phyloP scores from a whole-genome alignment of 1,140 invertebrate species.

The Paraescarpia echinospica region DNA sequence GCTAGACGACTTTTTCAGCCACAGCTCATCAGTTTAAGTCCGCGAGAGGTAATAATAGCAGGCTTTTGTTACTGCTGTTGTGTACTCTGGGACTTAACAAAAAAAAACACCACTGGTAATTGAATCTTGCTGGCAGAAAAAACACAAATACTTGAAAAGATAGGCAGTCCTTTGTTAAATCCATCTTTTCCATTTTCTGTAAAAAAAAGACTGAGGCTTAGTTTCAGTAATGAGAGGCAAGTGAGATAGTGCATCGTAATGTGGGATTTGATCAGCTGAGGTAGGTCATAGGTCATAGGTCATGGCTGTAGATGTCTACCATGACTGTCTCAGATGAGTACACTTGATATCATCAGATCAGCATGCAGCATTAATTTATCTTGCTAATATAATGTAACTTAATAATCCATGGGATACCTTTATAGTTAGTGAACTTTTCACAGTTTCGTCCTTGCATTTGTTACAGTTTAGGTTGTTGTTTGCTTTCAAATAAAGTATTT shows the following conservation, averaged over 20 bases:
- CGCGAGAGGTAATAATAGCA: neutral
- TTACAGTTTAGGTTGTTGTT: constrained; percentile 8
- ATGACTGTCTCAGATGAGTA: neutral
- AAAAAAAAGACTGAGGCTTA: neutral
- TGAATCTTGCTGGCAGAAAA: neutral
- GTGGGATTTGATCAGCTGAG: neutral
- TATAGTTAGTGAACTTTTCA: neutral
- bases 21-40: neutral
- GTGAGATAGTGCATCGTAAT: neutral
- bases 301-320: neutral
- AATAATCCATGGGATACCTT: neutral
- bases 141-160: neutral
- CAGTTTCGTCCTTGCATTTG: neutral
- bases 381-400: neutral
- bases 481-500: neutral
- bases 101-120: neutral
- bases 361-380: neutral
- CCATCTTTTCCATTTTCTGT: neutral
- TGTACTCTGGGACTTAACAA: neutral
- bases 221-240: neutral
- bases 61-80: neutral
- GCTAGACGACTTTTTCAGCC: neutral
- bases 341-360: neutral
- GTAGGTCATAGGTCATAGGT: neutral
- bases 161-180: neutral